A percentile compares a stretch with the other conserved stretches of the same genome.
Evolutionary conservation across 1,140 invertebrate genomes (phyloP).

Genomic region (Drosophila varians): DNA sequence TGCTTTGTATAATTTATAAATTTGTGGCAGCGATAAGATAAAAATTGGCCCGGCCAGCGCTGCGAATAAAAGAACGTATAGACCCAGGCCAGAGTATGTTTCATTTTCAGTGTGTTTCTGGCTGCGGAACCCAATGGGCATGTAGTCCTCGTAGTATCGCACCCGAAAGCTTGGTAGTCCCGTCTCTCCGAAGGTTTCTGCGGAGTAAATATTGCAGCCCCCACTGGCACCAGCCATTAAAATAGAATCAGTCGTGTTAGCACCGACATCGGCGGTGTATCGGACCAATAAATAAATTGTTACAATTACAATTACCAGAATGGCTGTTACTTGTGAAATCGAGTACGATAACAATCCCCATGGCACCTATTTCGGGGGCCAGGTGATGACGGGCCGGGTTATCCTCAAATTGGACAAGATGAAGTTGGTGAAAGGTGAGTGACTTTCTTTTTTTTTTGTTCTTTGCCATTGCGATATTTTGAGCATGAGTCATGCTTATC

Average conservation of each 20-base stretch:
- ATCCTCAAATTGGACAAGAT: constrained; percentile 83
- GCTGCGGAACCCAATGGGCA: constrained; percentile 17
- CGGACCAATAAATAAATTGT: constrained; percentile 18
- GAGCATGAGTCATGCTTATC: constrained; percentile 44
- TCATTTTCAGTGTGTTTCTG: constrained; percentile 62
- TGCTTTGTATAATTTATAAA: constrained; percentile 32
- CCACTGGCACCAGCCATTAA: constrained; percentile 21
- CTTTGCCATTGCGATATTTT: background rate
- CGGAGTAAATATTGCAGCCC: constrained; percentile 22
- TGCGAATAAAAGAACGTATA: constrained; percentile 22
- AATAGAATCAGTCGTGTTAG: constrained; percentile 63
- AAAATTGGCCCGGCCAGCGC: constrained; percentile 32
- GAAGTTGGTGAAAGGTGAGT: constrained; percentile 83
- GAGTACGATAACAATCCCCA: constrained; percentile 84
- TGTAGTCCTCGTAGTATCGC: constrained; percentile 10
- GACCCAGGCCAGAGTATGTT: constrained; percentile 48
- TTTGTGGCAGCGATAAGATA: constrained; percentile 65
- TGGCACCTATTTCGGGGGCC: constrained; percentile 84
- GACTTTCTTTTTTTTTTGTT: background rate
- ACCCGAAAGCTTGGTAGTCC: constrained; percentile 5
- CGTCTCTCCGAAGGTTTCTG: constrained; percentile 4
- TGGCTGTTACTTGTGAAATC: constrained; percentile 73
- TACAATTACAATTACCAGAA: constrained; percentile 27
- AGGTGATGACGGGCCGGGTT: constrained; percentile 84
- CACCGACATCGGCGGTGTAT: constrained; percentile 34